Evolutionary conservation across 2,113 vertebrate genomes (phyloP).

Genomic region (Notarius lentiginosus): DNA sequence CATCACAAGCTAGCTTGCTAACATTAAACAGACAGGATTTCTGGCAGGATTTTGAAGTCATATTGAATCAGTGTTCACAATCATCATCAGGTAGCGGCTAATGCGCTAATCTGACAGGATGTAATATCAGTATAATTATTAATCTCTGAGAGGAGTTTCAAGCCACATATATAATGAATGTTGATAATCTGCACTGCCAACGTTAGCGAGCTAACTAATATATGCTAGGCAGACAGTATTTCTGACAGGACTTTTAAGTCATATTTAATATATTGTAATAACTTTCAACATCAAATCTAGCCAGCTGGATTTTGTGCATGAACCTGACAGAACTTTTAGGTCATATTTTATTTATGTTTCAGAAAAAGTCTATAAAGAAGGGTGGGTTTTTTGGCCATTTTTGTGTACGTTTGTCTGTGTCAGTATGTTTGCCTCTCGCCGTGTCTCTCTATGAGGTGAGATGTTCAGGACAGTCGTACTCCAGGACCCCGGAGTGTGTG

Average conservation of each 20-base stretch:
- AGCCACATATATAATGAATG: background rate
- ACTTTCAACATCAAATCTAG: background rate
- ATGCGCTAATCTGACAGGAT: background rate
- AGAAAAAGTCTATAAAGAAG: background rate
- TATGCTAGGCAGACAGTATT: background rate
- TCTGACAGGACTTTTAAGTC: background rate
- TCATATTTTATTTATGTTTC: background rate
- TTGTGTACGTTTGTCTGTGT: background rate
- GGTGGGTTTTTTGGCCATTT: background rate
- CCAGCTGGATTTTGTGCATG: background rate
- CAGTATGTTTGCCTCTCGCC: background rate
- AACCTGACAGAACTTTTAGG: background rate
- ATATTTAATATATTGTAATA: background rate
- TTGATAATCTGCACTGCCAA: background rate
- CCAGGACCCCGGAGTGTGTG: background rate
- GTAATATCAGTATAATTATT: background rate
- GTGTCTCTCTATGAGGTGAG: background rate
- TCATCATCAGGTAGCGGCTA: background rate
- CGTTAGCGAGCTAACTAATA: background rate
- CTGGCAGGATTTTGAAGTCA: background rate
- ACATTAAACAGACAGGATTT: background rate
- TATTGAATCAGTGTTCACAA: background rate
- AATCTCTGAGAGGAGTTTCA: background rate
- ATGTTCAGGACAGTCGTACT: background rate
- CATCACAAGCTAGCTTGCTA: background rate